A percentile compares a stretch with the other conserved stretches of the same genome.
These are phyloP conservation scores for Styela clava DNA, from an alignment of 23 tunicate genomes.

Conservation along the genomic window DNA sequence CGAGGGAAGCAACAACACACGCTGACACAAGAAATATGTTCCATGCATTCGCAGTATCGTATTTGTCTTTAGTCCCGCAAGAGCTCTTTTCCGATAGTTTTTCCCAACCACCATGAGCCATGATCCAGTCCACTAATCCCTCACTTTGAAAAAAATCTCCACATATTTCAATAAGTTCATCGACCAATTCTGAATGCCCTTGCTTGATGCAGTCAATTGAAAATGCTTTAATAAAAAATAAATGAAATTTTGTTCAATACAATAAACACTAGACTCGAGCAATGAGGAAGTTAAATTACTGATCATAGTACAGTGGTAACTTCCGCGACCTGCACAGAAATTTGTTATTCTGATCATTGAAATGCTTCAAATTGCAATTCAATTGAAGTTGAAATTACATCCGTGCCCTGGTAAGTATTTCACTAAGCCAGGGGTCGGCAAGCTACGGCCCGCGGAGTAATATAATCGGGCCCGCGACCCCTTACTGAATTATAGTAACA, in stretches of 20 bases:
- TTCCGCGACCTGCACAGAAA: neutral
- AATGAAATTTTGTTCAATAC: too few relatives aligned
- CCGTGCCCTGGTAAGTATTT: too few relatives aligned
- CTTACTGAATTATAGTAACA: too few relatives aligned
- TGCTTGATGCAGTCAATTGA: slow-evolving; percentile 82
- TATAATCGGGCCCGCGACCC: too few relatives aligned
- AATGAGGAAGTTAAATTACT: too few relatives aligned
- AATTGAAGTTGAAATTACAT: too few relatives aligned
- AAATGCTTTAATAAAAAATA: slow-evolving; percentile 28
- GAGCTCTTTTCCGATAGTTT: slow-evolving; percentile 16
- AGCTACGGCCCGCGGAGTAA: too few relatives aligned
- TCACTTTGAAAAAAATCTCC: slow-evolving; percentile 71
- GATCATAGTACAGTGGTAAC: neutral
- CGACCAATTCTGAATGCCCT: slow-evolving; percentile 79
- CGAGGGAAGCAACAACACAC: slow-evolving; percentile 7
- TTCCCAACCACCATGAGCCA: slow-evolving; percentile 67
- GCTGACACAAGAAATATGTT: slow-evolving; percentile 15
- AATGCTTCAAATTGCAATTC: too few relatives aligned
- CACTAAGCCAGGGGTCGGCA: too few relatives aligned
- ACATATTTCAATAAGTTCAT: slow-evolving; percentile 50
- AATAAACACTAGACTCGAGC: neutral
- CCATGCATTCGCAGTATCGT: slow-evolving; percentile 15
- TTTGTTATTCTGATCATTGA: too few relatives aligned
- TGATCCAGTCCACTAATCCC: slow-evolving; percentile 70
- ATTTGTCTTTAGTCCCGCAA: neutral